Evolutionary conservation across 2,113 vertebrate species (phyloP).

Genomic region (Apeltes quadracus): DNA sequence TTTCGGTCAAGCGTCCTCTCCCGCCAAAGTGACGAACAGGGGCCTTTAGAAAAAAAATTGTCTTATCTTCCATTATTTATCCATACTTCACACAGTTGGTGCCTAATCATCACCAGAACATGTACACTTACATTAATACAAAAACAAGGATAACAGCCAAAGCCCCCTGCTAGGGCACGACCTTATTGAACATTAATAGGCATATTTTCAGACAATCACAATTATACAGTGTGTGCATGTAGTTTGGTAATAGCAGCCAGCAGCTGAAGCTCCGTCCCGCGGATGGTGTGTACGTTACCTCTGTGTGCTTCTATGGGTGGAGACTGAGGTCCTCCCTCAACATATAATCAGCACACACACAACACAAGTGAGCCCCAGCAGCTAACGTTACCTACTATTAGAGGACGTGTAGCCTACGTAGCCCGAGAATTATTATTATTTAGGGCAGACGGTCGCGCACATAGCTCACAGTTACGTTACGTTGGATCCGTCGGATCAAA

Average conservation of each 20-base stretch:
- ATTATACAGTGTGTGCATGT: background rate
- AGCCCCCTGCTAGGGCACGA: background rate
- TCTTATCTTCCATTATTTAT: background rate
- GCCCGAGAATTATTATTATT: background rate
- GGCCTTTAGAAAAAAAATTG: background rate
- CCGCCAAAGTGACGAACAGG: background rate
- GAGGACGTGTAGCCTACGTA: background rate
- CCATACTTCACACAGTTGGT: background rate
- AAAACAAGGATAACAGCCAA: background rate
- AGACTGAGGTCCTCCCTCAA: slow-evolving; percentile 56
- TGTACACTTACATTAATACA: background rate
- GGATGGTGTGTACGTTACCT: slow-evolving; percentile 1
- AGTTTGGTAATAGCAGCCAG: background rate
- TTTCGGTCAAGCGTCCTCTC: background rate
- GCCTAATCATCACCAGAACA: background rate
- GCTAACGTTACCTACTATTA: background rate
- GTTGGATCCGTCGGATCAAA: background rate
- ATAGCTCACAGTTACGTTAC: background rate
- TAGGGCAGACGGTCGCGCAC: background rate
- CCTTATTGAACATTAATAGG: background rate
- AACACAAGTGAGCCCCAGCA: slow-evolving; percentile 34
- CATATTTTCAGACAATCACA: no score
- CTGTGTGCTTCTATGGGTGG: slow-evolving; percentile 63
- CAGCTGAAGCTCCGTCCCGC: slow-evolving; percentile 20
- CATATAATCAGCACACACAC: slow-evolving; percentile 30